phyloP scores from a whole-genome alignment of 1,140 invertebrate genomes.

The Pogonomyrmex californicus region DNA sequence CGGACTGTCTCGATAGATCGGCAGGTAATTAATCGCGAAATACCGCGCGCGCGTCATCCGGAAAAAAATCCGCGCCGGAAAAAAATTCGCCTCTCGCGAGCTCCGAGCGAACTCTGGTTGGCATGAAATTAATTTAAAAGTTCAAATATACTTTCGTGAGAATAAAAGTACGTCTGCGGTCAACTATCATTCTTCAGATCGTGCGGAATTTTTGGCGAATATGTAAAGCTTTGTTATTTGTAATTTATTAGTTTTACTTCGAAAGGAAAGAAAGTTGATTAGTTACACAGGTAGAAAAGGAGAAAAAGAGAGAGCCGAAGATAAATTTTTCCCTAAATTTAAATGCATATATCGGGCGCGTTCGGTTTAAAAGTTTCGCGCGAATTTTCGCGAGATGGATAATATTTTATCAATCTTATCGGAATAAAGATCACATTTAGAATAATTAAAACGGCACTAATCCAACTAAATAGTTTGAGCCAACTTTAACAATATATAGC shows the following conservation, averaged over 20 bases:
- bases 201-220: neutral
- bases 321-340: neutral
- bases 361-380: neutral
- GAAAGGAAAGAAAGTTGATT: neutral
- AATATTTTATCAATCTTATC: neutral
- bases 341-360: too few relatives aligned
- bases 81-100: conserved; percentile 44
- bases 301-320: too few relatives aligned
- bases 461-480: conserved; percentile 11
- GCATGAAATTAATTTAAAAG: conserved; percentile 64
- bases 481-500: neutral
- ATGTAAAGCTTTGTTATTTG: neutral
- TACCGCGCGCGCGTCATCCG: conserved; percentile 66
- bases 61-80: conserved; percentile 48
- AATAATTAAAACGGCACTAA: neutral
- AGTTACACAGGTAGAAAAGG: too few relatives aligned
- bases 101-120: neutral
- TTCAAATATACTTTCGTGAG: conserved; percentile 57
- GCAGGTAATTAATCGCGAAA: conserved; percentile 79
- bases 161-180: conserved; percentile 30
- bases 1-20: conserved; percentile 76
- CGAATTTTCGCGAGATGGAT: neutral
- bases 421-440: neutral
- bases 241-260: neutral
- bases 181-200: conserved; percentile 41